Evolutionary conservation across 1,140 invertebrate species (phyloP), one percentile per base, ranked within the genome.

Genomic region (Neuroterus valhalla): DNA sequence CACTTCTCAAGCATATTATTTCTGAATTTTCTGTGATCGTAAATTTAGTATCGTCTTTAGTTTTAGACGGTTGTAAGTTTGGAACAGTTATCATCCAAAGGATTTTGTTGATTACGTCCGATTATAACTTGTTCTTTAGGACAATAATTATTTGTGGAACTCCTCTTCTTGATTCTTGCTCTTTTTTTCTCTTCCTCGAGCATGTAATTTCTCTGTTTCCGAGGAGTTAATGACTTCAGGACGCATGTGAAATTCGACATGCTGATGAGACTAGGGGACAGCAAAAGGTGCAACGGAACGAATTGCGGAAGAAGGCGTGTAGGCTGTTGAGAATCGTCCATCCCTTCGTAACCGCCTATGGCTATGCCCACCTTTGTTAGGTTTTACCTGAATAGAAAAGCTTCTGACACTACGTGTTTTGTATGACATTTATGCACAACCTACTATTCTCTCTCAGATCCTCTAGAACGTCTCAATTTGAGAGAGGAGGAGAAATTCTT

Each of bases 221-320:
- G 55, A 26, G 55, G 55, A 62, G 55, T 62, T 62, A 62, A 62
- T 15, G 55, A 62, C 55, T 62, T 31, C 11, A 26, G 31, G 21
- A 26, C 12, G 31, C 55, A 62, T 62, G 55, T 62, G 55, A 62
- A 62, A 62, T 62, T 62, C 55, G 55, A 62, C 55, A 62, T 62
- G 26, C 55, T 62, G 55, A 62, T 62, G 55, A 62, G 55, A 62
- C n/a, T 23, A 62, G 55, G 55, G 55, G 55, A 62, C 55, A 62
- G 55, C 55, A 62, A 62, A 62, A 62, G 55, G 55, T 62, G 55
- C 55, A 62, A 38, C 55, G 55, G 26, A 62, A 62, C 55, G 55
- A 62, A 62, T 62, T 62, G 21, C 23, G 55, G 55, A 62, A 62
- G 55, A 62, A 62, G 55, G 55, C 55, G 55, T 62, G 26, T 55